Conservation (phyloP, 1,140 invertebrate genomes). For the Drosophila lacertosa region DNA sequence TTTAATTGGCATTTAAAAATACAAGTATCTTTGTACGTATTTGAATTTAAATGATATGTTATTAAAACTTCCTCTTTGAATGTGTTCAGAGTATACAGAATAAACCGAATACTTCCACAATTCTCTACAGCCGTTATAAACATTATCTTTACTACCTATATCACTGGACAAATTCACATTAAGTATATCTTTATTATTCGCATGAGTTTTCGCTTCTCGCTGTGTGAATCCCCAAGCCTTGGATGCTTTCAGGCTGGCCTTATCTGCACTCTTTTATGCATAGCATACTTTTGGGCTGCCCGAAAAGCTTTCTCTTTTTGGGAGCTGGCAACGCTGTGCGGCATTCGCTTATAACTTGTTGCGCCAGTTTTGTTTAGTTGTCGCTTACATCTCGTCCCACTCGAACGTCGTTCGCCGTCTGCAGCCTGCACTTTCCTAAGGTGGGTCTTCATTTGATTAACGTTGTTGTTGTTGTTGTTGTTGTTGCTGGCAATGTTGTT, state of each 20-base stretch:
- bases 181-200: too few species aligned
- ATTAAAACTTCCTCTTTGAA: too few species aligned
- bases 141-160: too few species aligned
- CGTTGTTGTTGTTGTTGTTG: slow-evolving; percentile 20
- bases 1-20: too few species aligned
- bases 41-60: too few species aligned
- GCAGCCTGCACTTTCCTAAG: slow-evolving; percentile 15
- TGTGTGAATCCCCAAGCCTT: too few species aligned
- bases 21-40: too few species aligned
- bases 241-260: slow-evolving; percentile 2
- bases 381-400: slow-evolving; percentile 30
- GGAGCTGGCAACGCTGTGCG: slow-evolving; percentile 35
- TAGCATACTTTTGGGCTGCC: slow-evolving; percentile 31
- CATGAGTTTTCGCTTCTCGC: too few species aligned
- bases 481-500: slow-evolving; percentile 22
- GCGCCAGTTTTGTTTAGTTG: slow-evolving; percentile 65
- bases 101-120: too few species aligned
- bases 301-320: slow-evolving; percentile 26
- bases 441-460: slow-evolving; percentile 35
- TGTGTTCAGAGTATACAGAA: too few species aligned
- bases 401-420: slow-evolving; percentile 40
- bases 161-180: too few species aligned
- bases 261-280: background rate
- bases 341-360: slow-evolving; percentile 57
- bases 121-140: too few species aligned